phyloP scores from a whole-genome alignment of 1,140 invertebrate genomes.

The Tetragnatha versicolor region DNA sequence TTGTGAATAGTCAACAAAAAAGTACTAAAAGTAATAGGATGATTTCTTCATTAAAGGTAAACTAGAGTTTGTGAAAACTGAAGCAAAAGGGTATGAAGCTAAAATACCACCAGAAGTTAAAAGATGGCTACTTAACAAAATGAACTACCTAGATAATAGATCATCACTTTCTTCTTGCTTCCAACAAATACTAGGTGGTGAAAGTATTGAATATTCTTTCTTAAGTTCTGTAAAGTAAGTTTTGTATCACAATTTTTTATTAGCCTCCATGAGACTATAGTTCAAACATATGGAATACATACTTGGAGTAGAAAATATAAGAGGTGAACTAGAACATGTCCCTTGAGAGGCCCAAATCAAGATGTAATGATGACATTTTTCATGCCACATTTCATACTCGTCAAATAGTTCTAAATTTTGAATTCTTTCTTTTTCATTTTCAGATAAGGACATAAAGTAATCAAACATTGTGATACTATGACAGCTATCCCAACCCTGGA shows the following conservation, averaged over 20 bases:
- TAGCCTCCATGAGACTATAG: too few relatives aligned
- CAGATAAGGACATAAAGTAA: conserved; percentile 62
- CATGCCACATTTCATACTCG: conserved; percentile 69
- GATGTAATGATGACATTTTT: conserved; percentile 69
- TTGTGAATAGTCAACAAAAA: not conserved
- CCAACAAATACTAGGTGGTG: too few relatives aligned
- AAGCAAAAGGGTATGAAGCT: not conserved
- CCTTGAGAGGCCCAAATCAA: conserved; percentile 63
- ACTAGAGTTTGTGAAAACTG: not conserved
- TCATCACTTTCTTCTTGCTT: too few relatives aligned
- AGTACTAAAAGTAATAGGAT: not conserved
- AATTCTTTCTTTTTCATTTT: conserved; percentile 62
- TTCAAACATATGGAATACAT: too few relatives aligned
- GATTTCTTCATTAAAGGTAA: not conserved
- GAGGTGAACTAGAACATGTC: not conserved
- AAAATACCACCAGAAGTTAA: too few relatives aligned
- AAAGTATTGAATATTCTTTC: too few relatives aligned
- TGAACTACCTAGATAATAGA: too few relatives aligned
- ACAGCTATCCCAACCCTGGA: conserved; percentile 65
- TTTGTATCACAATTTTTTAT: too few relatives aligned
- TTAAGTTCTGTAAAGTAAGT: too few relatives aligned
- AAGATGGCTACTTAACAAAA: too few relatives aligned
- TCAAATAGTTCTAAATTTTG: conserved; percentile 68
- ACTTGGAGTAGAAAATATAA: too few relatives aligned
- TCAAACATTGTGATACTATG: conserved; percentile 64